A percentile compares a stretch with the other conserved stretches of the same genome.
Conservation (phyloP, 2,113 vertebrate species). For the Apodemus speciosus region DNA sequence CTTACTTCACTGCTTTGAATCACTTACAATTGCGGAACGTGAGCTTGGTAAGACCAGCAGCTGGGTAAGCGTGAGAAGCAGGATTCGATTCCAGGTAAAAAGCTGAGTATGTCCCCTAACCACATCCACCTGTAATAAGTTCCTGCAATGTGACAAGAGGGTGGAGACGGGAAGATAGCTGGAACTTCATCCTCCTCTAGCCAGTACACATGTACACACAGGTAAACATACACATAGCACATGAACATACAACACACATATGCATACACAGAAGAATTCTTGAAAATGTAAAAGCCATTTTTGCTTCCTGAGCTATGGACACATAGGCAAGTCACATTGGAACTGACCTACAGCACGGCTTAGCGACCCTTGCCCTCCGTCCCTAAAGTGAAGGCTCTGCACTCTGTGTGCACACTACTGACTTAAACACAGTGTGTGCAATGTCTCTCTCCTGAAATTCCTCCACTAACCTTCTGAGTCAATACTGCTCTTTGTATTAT, state of each 20-base stretch:
- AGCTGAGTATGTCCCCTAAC: no score
- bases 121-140: no score
- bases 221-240: neutral
- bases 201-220: neutral
- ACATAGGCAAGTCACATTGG: neutral
- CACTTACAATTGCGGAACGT: slow-evolving; percentile 14
- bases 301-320: neutral
- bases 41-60: neutral
- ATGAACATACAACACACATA: neutral
- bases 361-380: neutral
- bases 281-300: neutral
- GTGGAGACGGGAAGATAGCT: neutral
- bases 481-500: neutral
- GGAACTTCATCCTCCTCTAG: neutral
- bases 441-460: neutral
- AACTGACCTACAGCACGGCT: neutral
- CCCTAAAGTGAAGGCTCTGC: neutral
- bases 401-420: neutral
- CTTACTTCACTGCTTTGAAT: slow-evolving; percentile 39
- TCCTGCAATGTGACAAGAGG: neutral
- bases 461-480: neutral
- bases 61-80: neutral
- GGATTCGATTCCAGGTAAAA: neutral
- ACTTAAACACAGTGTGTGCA: neutral
- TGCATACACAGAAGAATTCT: neutral